Evolutionary conservation across 1,140 invertebrate species (phyloP).

Genomic region (Tetragonula clypearis): DNA sequence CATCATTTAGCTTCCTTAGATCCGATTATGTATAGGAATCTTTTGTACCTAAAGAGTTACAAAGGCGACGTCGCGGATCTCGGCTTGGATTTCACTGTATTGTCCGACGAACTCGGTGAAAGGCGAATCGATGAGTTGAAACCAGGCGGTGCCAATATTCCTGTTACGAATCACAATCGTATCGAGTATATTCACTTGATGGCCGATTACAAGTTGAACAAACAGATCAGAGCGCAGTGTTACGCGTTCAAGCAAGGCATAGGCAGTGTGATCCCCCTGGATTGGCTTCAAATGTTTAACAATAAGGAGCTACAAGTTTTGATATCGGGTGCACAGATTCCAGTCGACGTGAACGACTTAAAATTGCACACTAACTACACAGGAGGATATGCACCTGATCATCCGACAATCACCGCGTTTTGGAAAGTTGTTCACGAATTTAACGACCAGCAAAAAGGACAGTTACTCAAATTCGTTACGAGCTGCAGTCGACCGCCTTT

Average conservation of each 20-base stretch:
- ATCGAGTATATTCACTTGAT: slow-evolving; percentile 98
- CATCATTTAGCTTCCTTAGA: slow-evolving; percentile 97
- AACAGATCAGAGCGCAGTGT: slow-evolving; percentile 94
- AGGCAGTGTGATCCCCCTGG: slow-evolving; percentile 92
- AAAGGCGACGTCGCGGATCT: slow-evolving; percentile 90
- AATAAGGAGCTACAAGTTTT: slow-evolving; percentile 96
- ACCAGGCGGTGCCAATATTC: slow-evolving; percentile 92
- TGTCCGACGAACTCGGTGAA: slow-evolving; percentile 95
- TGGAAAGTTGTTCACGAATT: slow-evolving; percentile 94
- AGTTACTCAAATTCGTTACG: slow-evolving; percentile 97
- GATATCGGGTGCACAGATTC: slow-evolving; percentile 95
- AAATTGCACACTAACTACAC: slow-evolving; percentile 91
- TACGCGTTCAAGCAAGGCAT: slow-evolving; percentile 93
- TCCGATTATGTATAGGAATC: slow-evolving; percentile 94
- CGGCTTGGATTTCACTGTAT: slow-evolving; percentile 96
- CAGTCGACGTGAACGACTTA: slow-evolving; percentile 96
- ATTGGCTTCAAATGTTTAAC: slow-evolving; percentile 97
- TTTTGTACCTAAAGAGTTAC: slow-evolving; percentile 93
- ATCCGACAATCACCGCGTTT: slow-evolving; percentile 90
- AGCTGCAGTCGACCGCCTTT: slow-evolving; percentile 98
- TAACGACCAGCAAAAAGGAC: slow-evolving; percentile 91
- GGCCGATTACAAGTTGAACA: slow-evolving; percentile 97
- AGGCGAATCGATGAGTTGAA: slow-evolving; percentile 95
- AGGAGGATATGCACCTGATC: slow-evolving; percentile 91
- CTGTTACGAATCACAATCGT: slow-evolving; percentile 94